These are phyloP conservation scores for Centroberyx gerrardi DNA, from an alignment of 2,797 vertebrate genomes.

Conservation along the genomic window DNA sequence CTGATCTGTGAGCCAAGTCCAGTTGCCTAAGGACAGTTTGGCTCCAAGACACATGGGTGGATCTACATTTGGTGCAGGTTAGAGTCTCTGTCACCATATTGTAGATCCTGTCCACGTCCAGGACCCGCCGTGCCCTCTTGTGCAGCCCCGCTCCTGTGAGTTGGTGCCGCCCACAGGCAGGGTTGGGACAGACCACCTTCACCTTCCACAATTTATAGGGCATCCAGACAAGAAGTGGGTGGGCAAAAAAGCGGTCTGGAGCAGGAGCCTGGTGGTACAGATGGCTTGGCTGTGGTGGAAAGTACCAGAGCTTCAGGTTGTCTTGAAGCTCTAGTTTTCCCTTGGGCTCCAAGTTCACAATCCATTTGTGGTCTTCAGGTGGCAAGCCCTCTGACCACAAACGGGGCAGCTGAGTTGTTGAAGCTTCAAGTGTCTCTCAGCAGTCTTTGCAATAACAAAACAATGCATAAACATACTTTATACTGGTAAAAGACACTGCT, in stretches of 20 bases:
- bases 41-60: constrained; percentile 6
- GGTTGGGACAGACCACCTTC: constrained; percentile 18
- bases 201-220: constrained; percentile 29
- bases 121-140: constrained; percentile 12
- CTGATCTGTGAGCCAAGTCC: constrained; percentile 13
- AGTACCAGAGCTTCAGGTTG: constrained; percentile 21
- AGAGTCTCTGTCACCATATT: constrained; percentile 29
- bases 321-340: constrained; percentile 9
- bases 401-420: background rate
- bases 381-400: constrained; percentile 24
- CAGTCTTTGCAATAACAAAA: background rate
- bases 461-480: too few species aligned
- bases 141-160: constrained; percentile 11
- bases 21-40: background rate
- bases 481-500: too few species aligned
- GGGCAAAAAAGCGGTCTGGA: constrained; percentile 22
- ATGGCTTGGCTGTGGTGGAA: background rate
- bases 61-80: constrained; percentile 26
- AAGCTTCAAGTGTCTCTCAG: too few species aligned
- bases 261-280: constrained; percentile 23
- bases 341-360: background rate
- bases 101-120: constrained; percentile 18
- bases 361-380: constrained; percentile 9
- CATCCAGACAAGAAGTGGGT: constrained; percentile 29
- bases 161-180: constrained; percentile 4